These are phyloP conservation scores for Drosophila leonis DNA, from an alignment of 2,888 invertebrate species.

Conservation along the genomic window DNA sequence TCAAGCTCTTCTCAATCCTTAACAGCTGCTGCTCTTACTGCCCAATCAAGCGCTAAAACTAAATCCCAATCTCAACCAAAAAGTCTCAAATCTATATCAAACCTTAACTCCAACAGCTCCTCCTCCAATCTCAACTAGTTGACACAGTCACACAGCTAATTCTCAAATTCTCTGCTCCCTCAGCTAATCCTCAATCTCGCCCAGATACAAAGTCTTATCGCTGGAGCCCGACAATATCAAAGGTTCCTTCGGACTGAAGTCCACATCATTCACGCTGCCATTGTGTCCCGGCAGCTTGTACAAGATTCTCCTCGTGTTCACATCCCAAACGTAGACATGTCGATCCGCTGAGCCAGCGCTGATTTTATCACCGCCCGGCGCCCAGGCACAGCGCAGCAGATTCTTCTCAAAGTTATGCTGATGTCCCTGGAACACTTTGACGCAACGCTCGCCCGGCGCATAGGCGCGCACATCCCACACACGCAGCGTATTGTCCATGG, in stretches of 20 bases:
- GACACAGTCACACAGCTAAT: not conserved
- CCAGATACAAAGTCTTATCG: slow-evolving; percentile 97
- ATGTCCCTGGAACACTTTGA: slow-evolving; percentile 96
- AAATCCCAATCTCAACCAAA: no score
- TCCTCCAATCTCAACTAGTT: no score
- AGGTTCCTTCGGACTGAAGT: slow-evolving; percentile 97
- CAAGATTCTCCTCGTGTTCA: slow-evolving; percentile 94
- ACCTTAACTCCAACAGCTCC: no score
- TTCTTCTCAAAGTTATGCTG: slow-evolving; percentile 99
- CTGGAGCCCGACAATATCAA: slow-evolving; percentile 97
- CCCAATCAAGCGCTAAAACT: no score
- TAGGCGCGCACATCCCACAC: slow-evolving; percentile 99
- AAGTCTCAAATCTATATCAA: no score
- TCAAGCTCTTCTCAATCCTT: no score
- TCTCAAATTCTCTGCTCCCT: not conserved
- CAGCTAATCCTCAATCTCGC: slow-evolving; percentile 92
- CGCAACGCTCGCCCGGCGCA: slow-evolving; percentile 96
- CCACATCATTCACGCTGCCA: slow-evolving; percentile 98
- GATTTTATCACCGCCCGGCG: slow-evolving; percentile 94
- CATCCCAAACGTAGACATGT: slow-evolving; percentile 98
- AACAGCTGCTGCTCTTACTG: no score
- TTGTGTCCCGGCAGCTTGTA: slow-evolving; percentile 99
- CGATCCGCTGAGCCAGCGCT: slow-evolving; percentile 97
- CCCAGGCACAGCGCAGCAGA: slow-evolving; percentile 96
- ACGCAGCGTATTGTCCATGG: slow-evolving; percentile 97